Conservation (phyloP, 2,797 vertebrate genomes). For the Pipistrellus nathusii region DNA sequence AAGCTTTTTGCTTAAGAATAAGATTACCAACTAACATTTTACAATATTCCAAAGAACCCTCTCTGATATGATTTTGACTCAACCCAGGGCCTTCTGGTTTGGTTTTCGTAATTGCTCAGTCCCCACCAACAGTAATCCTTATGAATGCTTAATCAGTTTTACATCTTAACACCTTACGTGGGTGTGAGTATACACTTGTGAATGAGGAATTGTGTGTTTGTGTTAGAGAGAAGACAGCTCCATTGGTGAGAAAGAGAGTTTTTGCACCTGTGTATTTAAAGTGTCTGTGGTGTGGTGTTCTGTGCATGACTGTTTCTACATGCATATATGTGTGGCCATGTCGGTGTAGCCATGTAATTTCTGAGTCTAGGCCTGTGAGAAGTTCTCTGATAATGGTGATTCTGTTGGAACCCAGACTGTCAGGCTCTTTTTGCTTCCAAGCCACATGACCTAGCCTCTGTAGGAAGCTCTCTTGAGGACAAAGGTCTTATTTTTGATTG, state of each 20-base stretch:
- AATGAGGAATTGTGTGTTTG: not conserved
- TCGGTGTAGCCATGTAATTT: not conserved
- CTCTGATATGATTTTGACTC: not conserved
- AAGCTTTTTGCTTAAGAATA: not conserved
- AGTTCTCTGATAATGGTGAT: not conserved
- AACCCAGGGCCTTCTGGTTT: not conserved
- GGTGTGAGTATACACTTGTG: not conserved
- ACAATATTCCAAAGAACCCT: not conserved
- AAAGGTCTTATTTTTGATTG: not conserved
- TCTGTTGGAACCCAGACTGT: not conserved
- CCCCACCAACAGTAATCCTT: not conserved
- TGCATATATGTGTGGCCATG: not conserved
- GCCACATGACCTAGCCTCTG: not conserved
- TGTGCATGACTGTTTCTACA: not conserved
- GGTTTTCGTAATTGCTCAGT: not conserved
- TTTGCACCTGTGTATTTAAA: not conserved
- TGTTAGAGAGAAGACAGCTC: not conserved
- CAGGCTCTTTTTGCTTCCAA: not conserved
- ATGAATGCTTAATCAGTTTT: not conserved
- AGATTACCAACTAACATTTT: not conserved
- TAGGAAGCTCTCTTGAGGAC: not conserved
- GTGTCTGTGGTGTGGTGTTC: not conserved
- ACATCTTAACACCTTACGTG: not conserved
- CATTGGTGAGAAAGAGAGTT: not conserved
- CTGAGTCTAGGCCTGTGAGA: not conserved